Base-by-base conservation (phyloP, 2,888 invertebrate genomes). In the Eueremaeus valkanovi region DNA sequence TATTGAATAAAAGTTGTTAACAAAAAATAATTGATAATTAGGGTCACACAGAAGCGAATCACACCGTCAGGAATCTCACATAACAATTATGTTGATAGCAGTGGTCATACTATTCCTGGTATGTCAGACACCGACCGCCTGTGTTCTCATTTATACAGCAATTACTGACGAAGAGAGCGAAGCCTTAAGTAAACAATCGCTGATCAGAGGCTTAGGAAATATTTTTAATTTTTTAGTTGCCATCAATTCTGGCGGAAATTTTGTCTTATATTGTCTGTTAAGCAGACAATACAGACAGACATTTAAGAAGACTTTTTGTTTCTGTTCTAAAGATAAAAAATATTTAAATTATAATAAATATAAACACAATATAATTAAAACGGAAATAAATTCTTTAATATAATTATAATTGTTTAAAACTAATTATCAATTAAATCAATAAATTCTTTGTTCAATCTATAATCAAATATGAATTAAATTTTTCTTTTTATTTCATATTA, bases 211-310 rank as follows among this genome's bases (percentile, higher is more conserved):
- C 29, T 81, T 85, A 0, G 84, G 83, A 13, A 85, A 85, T 78
- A 80, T 85, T n/a, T 83, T 84, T 77, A 86, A 86, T 78, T 80
- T 86, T 11, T 81, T 86, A 27, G 84, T 85, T 16, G 83, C 84
- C 63, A 80, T 86, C 70, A 86, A 86, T 80, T 83, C 85, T 13
- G 84, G 86, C 0, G 83, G 83, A n/a, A 86, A 86, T 80, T 86
- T 86, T 79, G 80, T 86, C 27, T 81, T 86, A 21, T 86, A 86
- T 79, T 85, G 85, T 3, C 82, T 84, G 33, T 84, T 86, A 81
- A 84, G 84, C 73, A 82, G 82, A 73, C 82, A 84, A 74, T 85
- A 85, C 78, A 79, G 85, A 51, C 80, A 80, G 72, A 83, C 83
- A 2, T 82, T 83, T 55, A 33, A 78, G 16, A 73, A 77, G 55